Evolutionary conservation across 2,797 vertebrate genomes (phyloP), one percentile per base, ranked within the genome.

Genomic region (Cyprinodon diabolis): DNA sequence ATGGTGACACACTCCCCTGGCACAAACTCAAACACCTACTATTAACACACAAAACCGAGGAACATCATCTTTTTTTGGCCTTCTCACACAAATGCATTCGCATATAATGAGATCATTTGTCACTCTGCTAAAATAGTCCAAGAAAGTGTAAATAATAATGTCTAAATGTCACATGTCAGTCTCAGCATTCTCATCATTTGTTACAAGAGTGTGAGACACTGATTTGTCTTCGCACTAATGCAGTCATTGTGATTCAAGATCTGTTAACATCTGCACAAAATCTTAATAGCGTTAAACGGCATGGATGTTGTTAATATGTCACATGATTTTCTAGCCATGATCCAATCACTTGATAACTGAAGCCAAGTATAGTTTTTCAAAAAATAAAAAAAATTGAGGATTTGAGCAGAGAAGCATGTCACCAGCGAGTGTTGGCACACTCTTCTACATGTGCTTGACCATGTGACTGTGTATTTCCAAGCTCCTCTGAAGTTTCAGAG

Each of bases 61-160:
- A 69, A 69, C 23, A 62, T 66, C 71, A 48, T 54, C 57, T 73
- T 5, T 30, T 62, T 72, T 77, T 63, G 68, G 65, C 63, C 72
- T 69, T 75, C 73, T 75, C 55, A 54, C 66, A 71, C 74, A 48
- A 77, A 78, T 74, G 82, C 68, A 89, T 90, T 90, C 86, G 84
- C 88, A 91, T 89, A 74, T 88, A 88, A 92, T 90, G 85, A 90
- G 89, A 89, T 90, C 56, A 91, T 93, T 90, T 90, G 81, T 89
- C 81, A 55, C 43, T 69, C 75, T 60, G 77, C 86, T 92, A 89
- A 90, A 86, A 70, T 30, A 71, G 68, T 78, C 78, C 1, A 63
- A 81, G 68, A 73, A 89, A 84, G 80, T 71, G 83, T 84, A 83
- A 65, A 86, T 84, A 88, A 87, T 90, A 81, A 89, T 66, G 63